phyloP scores from a whole-genome alignment of 1,140 invertebrate species.

The Dryas iulia region DNA sequence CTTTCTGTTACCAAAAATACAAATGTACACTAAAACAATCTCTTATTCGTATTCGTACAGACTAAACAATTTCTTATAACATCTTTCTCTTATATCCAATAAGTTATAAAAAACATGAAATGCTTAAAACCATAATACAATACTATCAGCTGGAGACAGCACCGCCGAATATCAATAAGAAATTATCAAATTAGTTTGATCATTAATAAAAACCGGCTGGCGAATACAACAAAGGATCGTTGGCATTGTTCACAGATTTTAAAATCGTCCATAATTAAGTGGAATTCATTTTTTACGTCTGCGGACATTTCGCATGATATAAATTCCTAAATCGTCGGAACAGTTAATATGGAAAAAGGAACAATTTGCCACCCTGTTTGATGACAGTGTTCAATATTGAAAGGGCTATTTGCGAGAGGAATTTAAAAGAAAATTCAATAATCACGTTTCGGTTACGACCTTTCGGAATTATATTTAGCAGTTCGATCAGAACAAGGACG shows the following conservation, averaged over 20 bases:
- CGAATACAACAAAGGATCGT: slow-evolving; percentile 60
- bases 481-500: slow-evolving; percentile 46
- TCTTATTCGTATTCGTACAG: no score
- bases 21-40: no score
- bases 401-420: slow-evolving; percentile 45
- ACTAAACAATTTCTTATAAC: not conserved
- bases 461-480: slow-evolving; percentile 43
- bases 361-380: slow-evolving; percentile 67
- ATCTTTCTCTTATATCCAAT: not conserved
- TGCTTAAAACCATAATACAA: slow-evolving; percentile 31
- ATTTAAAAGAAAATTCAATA: slow-evolving; percentile 56
- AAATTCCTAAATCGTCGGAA: slow-evolving; percentile 61
- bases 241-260: slow-evolving; percentile 79
- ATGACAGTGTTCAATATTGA: slow-evolving; percentile 51
- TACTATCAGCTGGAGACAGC: slow-evolving; percentile 42
- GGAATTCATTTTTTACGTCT: slow-evolving; percentile 69
- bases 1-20: no score
- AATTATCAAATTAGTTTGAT: slow-evolving; percentile 78
- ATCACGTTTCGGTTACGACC: slow-evolving; percentile 52
- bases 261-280: slow-evolving; percentile 78
- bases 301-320: slow-evolving; percentile 64
- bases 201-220: slow-evolving; percentile 62
- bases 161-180: slow-evolving; percentile 60
- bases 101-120: not conserved
- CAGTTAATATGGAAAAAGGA: slow-evolving; percentile 54